Conservation (phyloP, 2,888 invertebrate genomes). For the Apamea epomidion region DNA sequence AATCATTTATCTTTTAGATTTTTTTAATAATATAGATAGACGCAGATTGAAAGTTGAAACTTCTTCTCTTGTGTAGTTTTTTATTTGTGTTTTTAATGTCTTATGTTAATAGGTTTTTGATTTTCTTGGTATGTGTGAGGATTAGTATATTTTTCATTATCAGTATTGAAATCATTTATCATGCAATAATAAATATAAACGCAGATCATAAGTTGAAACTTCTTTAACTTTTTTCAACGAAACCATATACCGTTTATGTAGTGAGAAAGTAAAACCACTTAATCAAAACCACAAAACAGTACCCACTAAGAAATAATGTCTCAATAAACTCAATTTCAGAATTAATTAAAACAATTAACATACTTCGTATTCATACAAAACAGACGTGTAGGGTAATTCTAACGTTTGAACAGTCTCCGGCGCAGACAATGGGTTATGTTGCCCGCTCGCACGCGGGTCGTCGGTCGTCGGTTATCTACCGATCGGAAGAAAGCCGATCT, state of each 20-base stretch:
- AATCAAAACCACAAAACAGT: constrained; percentile 19
- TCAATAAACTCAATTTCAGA: constrained; percentile 37
- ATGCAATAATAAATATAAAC: neutral
- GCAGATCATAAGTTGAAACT: neutral
- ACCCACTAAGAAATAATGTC: constrained; percentile 32
- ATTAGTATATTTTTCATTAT: neutral
- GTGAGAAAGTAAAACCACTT: neutral
- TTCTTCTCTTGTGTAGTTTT: constrained; percentile 37
- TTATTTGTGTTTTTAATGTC: constrained; percentile 18
- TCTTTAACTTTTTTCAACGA: neutral
- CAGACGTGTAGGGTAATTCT: constrained; percentile 58
- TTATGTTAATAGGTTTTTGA: neutral
- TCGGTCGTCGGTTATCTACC: constrained; percentile 83
- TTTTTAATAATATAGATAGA: neutral
- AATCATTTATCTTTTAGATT: neutral
- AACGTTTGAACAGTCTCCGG: constrained; percentile 74
- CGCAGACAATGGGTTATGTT: constrained; percentile 82
- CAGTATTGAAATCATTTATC: neutral
- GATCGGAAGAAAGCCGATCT: constrained; percentile 86
- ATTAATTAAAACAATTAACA: constrained; percentile 60
- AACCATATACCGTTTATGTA: neutral
- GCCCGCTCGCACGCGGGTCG: constrained; percentile 84
- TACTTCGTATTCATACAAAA: constrained; percentile 58
- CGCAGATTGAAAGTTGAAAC: neutral
- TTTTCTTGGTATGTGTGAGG: neutral